Evolutionary conservation across 2,113 vertebrate genomes (phyloP).

Genomic region (Ochotona curzoniae): DNA sequence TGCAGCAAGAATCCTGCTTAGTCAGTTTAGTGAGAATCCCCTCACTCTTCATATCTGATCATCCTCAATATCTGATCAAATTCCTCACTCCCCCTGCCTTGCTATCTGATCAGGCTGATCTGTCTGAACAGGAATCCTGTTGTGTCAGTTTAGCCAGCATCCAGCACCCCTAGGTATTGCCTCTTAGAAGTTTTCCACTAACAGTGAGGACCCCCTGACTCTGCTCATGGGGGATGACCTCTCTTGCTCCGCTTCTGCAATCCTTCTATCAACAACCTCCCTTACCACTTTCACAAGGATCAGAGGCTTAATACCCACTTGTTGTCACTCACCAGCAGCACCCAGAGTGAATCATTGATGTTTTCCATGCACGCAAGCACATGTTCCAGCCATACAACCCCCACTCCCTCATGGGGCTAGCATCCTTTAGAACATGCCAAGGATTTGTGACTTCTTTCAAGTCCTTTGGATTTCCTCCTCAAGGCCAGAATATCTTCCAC

Average conservation of each 20-base stretch:
- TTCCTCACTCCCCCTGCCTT: background rate
- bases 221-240: background rate
- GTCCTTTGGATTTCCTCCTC: background rate
- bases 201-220: background rate
- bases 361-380: background rate
- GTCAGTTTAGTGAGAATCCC: background rate
- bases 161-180: background rate
- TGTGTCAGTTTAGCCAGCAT: constrained; percentile 23
- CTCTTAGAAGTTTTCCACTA: constrained; percentile 8
- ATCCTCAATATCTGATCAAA: background rate
- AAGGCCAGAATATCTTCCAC: background rate
- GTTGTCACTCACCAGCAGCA: background rate
- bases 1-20: constrained; percentile 4
- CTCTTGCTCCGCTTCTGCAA: background rate
- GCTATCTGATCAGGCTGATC: background rate
- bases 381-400: background rate
- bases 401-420: background rate
- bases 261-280: background rate
- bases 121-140: background rate
- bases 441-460: background rate
- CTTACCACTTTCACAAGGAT: constrained; percentile 9
- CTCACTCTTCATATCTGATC: background rate
- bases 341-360: background rate
- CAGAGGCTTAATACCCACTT: background rate
- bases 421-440: constrained; percentile 4